Conservation (phyloP, 2,888 invertebrate genomes). For the Caenorhabditis drosophilae region DNA sequence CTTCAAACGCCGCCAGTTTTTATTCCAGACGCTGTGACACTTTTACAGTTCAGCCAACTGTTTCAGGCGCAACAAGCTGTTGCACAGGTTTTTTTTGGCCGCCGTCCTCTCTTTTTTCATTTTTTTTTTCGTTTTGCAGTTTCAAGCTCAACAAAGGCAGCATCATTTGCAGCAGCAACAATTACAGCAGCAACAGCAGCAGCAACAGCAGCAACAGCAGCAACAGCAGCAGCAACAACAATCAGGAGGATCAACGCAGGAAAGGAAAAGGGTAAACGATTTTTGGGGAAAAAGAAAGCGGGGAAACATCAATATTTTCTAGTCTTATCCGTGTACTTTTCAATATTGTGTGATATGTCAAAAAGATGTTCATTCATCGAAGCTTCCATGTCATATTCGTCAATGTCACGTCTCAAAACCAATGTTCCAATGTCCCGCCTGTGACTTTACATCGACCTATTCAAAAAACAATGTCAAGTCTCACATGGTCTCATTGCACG, state of each 20-base stretch:
- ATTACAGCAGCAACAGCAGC: slow-evolving; percentile 20
- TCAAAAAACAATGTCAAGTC: slow-evolving; percentile 68
- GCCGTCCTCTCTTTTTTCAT: no score
- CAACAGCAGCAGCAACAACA: slow-evolving; percentile 13
- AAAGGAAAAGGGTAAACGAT: slow-evolving; percentile 39
- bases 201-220: slow-evolving; percentile 13
- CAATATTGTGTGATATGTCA: slow-evolving; percentile 67
- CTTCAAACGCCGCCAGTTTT: slow-evolving; percentile 21
- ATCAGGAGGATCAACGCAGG: background rate
- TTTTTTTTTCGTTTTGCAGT: no score
- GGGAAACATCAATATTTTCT: slow-evolving; percentile 24
- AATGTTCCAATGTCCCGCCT: slow-evolving; percentile 68
- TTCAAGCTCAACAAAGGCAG: slow-evolving; percentile 10
- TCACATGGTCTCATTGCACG: slow-evolving; percentile 69
- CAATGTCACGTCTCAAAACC: slow-evolving; percentile 68
- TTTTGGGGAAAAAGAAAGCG: background rate
- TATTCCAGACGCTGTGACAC: slow-evolving; percentile 20
- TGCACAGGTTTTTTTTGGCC: no score
- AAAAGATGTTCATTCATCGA: slow-evolving; percentile 68
- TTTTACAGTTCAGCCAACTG: slow-evolving; percentile 33
- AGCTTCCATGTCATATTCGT: slow-evolving; percentile 67
- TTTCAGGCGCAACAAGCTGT: slow-evolving; percentile 38
- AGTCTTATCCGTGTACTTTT: slow-evolving; percentile 67
- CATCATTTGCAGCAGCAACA: slow-evolving; percentile 32
- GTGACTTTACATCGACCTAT: slow-evolving; percentile 68